Conservation (phyloP, 2,113 vertebrate species). For the Cyprinodon brontotheroides region DNA sequence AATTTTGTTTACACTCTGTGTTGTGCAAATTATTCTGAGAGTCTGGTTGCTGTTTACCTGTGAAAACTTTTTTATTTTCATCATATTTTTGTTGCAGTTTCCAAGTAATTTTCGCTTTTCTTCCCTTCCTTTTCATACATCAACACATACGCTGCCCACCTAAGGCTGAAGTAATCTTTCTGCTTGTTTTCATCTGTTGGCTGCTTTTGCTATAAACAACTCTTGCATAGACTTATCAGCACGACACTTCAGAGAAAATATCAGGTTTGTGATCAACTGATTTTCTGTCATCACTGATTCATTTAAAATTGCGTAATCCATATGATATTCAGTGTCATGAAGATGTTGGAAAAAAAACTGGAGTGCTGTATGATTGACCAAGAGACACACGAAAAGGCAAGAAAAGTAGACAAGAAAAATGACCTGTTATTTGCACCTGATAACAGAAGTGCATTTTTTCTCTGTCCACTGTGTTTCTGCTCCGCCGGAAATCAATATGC, state of each 20-base stretch:
- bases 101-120: not conserved
- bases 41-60: not conserved
- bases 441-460: conserved; percentile 10
- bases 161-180: not conserved
- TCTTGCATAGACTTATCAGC: not conserved
- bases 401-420: not conserved
- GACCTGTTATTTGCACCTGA: conserved; percentile 7
- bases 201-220: not conserved
- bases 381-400: not conserved
- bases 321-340: not conserved
- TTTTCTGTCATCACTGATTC: conserved; percentile 21
- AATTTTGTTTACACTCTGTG: too few relatives aligned
- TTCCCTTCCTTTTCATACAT: not conserved
- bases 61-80: not conserved
- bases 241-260: not conserved
- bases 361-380: not conserved
- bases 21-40: too few relatives aligned
- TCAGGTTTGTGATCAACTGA: not conserved
- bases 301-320: not conserved
- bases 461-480: not conserved
- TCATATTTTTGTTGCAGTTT: not conserved
- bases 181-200: not conserved
- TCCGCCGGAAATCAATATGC: conserved; percentile 1
- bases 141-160: not conserved
- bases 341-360: not conserved